phyloP scores from a whole-genome alignment of 2,113 vertebrate genomes.

The Nerophis lumbriciformis region DNA sequence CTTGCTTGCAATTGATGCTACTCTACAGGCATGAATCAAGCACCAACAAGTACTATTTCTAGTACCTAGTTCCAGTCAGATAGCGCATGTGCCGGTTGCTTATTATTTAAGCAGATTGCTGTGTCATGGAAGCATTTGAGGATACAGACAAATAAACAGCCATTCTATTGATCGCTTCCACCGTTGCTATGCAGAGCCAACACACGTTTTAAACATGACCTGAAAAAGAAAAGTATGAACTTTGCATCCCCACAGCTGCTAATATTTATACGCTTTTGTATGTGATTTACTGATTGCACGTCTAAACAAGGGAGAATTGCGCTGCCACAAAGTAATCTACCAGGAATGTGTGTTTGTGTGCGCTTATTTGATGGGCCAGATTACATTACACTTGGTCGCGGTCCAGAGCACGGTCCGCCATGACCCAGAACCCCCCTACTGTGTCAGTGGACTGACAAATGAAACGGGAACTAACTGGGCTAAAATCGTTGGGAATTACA shows the following conservation, averaged over 20 bases:
- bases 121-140: not conserved
- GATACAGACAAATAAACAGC: not conserved
- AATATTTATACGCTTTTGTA: not conserved
- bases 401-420: not conserved
- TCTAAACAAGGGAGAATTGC: not conserved
- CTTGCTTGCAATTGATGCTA: too few species aligned
- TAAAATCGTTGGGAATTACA: conserved; percentile 2
- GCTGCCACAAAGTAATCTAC: not conserved
- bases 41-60: too few species aligned
- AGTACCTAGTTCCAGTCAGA: too few species aligned
- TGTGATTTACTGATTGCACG: not conserved
- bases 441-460: conserved; percentile 3
- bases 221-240: not conserved
- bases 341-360: conserved; percentile 4
- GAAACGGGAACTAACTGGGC: not conserved
- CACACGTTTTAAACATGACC: too few species aligned
- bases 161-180: too few species aligned
- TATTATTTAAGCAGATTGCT: too few species aligned
- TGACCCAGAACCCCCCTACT: conserved; percentile 2
- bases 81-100: too few species aligned
- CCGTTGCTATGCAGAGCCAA: too few species aligned
- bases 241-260: conserved; percentile 1
- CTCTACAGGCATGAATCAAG: too few species aligned
- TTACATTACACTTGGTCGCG: not conserved
- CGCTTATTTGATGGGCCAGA: not conserved